A percentile compares a stretch with the other conserved stretches of the same genome.
phyloP scores from a whole-genome alignment of 1,140 invertebrate genomes.

The Heterodera carotae region DNA sequence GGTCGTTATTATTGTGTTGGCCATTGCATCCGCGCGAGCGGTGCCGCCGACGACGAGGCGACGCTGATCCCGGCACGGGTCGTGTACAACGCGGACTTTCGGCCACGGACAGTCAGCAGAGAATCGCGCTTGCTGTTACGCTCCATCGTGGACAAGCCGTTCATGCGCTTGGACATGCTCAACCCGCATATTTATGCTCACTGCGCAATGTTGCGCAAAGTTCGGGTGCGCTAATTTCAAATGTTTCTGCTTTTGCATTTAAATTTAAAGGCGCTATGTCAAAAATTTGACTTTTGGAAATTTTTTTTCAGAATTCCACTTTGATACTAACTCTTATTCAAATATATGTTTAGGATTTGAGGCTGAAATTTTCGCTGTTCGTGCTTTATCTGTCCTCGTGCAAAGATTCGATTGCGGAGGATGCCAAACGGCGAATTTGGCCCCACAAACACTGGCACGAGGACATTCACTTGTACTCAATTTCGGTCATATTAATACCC shows the following conservation, averaged over 20 bases:
- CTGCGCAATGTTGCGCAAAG: constrained; percentile 64
- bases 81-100: constrained; percentile 46
- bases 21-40: constrained; percentile 31
- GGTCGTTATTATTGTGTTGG: constrained; percentile 49
- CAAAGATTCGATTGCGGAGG: constrained; percentile 66
- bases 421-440: constrained; percentile 66
- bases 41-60: constrained; percentile 26
- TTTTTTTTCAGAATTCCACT: neutral
- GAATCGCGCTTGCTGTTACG: constrained; percentile 65
- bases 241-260: no score
- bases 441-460: constrained; percentile 67
- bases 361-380: constrained; percentile 65
- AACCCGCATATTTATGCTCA: constrained; percentile 66
- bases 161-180: constrained; percentile 65
- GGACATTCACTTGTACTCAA: constrained; percentile 66
- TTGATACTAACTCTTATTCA: neutral
- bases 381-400: constrained; percentile 67
- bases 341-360: constrained; percentile 54
- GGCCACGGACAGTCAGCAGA: constrained; percentile 56
- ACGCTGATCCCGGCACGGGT: constrained; percentile 48
- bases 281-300: no score
- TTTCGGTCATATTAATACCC: constrained; percentile 56
- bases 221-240: no score
- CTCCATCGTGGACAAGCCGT: constrained; percentile 63
- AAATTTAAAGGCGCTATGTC: no score